Base-by-base conservation (phyloP, 2,113 vertebrate genomes). In the Archilochus colubris region DNA sequence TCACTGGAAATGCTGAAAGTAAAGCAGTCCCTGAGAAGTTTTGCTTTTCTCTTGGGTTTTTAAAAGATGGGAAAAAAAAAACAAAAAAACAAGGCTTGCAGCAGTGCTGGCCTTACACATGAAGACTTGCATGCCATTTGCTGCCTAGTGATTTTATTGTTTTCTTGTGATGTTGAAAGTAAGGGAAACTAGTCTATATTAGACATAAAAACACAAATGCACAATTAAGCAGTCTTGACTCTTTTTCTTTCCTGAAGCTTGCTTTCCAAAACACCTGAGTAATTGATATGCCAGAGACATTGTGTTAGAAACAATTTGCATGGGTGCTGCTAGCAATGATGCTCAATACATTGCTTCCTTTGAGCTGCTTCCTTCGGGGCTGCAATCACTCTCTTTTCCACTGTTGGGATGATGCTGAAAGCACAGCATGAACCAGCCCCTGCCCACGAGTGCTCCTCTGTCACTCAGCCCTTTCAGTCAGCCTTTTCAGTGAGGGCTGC, bases 241-340 rank as follows among this genome's bases (percentile, higher is more conserved):
- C 92, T 62, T 97, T 87, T 50, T 38, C 27, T 38, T 58, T 38
- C 46, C 91, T 4, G 7, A 87, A 91, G 77, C 83, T 95, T 93
- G 81, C 91, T 96, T 96, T 95, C 96, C 94, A 96, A 95, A 92
- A 74, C 79, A 89, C 84, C 88, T 31, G 28, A 81, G 90, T 93
- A 95, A 97, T 69, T 87, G 23, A 87, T 87, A 84, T 46, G 86
- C 88, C 86, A 79, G 94, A 95, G 94, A 94, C 72, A 89, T 85
- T 90, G 86, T 93, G 97, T 97, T 87, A 94, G 53, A 90, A 96
- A 94, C 91, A 86, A 82, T 96, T 94, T 96, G 62, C 87, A 73
- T 22, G 64, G 93, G 86, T 91, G 93, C 95, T 88, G 94, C 59
- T 92, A 91, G 90, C 86, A 92, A 59, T 53, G 82, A 86, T 84